Percentiles rank a stretch among this genome's conserved stretches.
These are phyloP conservation scores for Euproctis similis DNA, from an alignment of 2,888 invertebrate species.

Conservation along the genomic window DNA sequence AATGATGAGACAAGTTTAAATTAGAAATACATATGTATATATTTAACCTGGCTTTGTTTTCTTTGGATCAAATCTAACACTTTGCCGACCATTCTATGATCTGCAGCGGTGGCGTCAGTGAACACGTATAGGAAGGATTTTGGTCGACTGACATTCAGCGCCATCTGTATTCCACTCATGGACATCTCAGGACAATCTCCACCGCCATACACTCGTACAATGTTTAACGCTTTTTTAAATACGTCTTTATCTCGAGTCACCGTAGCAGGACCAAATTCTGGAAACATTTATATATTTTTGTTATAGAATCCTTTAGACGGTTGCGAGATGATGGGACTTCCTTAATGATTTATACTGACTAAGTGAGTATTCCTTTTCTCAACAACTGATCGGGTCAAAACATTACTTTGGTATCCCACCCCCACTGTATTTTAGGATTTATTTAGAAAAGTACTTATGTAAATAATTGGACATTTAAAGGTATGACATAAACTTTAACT, in stretches of 20 bases:
- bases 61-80: conserved; percentile 81
- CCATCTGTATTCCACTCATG: conserved; percentile 78
- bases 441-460: no score
- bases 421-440: no score
- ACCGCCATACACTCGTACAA: conserved; percentile 79
- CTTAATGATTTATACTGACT: no score
- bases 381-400: no score
- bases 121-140: conserved; percentile 84
- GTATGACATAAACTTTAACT: no score
- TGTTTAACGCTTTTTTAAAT: conserved; percentile 73
- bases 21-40: not conserved
- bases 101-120: conserved; percentile 84
- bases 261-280: conserved; percentile 78
- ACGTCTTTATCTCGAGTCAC: conserved; percentile 78
- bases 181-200: conserved; percentile 86
- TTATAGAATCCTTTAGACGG: no score
- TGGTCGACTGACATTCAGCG: conserved; percentile 78
- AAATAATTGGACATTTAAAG: no score
- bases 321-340: no score
- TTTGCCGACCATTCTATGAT: conserved; percentile 76
- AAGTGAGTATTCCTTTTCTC: no score
- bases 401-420: no score
- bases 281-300: no score
- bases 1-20: no score
- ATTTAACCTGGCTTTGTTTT: conserved; percentile 81